Base-by-base conservation (phyloP, 53 echinoderm and acorn worm genomes). In the Patiria pectinifera region DNA sequence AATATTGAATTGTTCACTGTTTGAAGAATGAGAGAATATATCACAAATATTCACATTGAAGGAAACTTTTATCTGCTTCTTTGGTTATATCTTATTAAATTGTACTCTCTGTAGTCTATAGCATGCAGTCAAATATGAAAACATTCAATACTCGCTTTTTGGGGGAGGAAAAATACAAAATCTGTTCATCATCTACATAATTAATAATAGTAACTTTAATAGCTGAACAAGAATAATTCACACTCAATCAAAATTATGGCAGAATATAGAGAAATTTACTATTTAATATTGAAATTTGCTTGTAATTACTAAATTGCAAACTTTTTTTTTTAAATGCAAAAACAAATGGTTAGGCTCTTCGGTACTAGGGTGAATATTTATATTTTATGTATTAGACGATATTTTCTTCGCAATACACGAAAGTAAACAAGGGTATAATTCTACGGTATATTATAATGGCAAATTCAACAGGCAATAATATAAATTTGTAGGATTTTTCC, bases 1-100 rank as follows among this genome's bases (percentile, higher is more conserved):
- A 43, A 85, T 63, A 44, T 43, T 60, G 24, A 85, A 85, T 43
- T 60, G 60, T 83, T 14, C 35, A 85, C 69, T 85, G 8, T 63
- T 14, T 45, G 7, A 26, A 84, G 11, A 82, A 82, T 53, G 58
- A 53, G 21, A 53, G 58, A 45, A 80, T 82, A 82, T 53, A 48
- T 19, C 49, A 45, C 47, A 83, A 23, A 61, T 60, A 14, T 62
- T 59, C 61, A 49, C 58, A 82, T 82, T 11, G 46, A 48, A 82
- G 23, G 48, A 82, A 21, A 49, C 18, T 48, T 22, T 19, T 24
- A 22, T 59, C 61, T 66, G 66, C 19, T 66, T 66, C 24, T 43
- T 26, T 43, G 25, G 24, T 76, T n/a, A 24, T 76, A 76, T 11
- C 11, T 24, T 5, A 23, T 5, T 43, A 11, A 11, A 43, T 76